Base-by-base conservation (phyloP, 2,888 invertebrate genomes). In the Agonopterix arenella region DNA sequence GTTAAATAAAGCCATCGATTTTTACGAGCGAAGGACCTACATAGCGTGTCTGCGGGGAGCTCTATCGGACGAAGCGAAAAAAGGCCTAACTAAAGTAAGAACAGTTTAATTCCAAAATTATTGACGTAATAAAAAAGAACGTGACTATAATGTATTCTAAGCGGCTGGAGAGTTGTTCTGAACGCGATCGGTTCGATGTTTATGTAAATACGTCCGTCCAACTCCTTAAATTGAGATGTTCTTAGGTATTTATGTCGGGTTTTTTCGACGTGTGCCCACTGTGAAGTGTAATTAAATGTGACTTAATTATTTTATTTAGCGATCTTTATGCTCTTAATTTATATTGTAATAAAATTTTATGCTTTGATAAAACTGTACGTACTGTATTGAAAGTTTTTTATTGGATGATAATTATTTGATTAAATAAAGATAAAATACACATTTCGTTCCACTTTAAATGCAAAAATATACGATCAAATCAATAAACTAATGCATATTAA, bases 71-170 rank as follows among this genome's bases (percentile, higher is more conserved):
- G 51, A 62, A 62, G 59, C 57, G 61, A 63, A 65, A 67, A 65
- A 65, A 57, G 59, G 60, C 57, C 40, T 58, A 36, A 16, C 36
- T 13, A 47, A 18, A 62, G 58, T 58, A 62, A 69, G 66, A 71
- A 77, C 77, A 72, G 68, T 80, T 84, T 80, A 72, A 76, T 76
- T 76, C 76, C 63, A 69, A 79, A 85, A 80, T 80, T 85, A 86
- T 82, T 76, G 76, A 70, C 60, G 67, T 66, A 68, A 80, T 85
- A 84, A 84, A 84, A 84, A 76, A 71, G 71, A 73, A 74, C 73
- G 63, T 61, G 59, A 53, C 65, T 57, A 63, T 83, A 84, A 83
- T 84, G 76, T 84, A 83, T 84, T 83, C 80, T 73, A 78, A 75
- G 70, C 68, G 76, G 75, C 70, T 66, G 67, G 65, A 62, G 70